A percentile compares a stretch with the other conserved stretches of the same genome.
Evolutionary conservation across 2,797 vertebrate species (phyloP).

Genomic region (Sparidentex hasta): DNA sequence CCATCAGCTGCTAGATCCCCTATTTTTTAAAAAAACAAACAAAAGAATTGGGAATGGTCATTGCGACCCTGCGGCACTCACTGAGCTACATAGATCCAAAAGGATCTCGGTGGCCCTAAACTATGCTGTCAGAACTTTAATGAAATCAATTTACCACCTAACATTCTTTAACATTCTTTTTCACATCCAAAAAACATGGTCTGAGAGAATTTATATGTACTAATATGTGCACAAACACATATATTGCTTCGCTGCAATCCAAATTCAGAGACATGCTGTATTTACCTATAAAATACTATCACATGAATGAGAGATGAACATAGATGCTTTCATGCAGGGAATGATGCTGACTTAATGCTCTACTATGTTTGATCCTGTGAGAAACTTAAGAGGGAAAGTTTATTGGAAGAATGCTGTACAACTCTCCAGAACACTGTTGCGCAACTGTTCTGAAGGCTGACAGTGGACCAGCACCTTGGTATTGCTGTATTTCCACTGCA

Average conservation of each 20-base stretch:
- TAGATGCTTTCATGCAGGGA: no score
- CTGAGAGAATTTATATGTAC: background rate
- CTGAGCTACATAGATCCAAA: background rate
- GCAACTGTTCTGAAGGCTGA: no score
- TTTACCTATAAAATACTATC: no score
- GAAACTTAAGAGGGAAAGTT: background rate
- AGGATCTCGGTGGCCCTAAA: background rate
- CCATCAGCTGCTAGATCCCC: background rate
- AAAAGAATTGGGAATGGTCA: background rate
- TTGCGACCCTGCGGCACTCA: background rate
- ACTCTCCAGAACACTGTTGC: background rate
- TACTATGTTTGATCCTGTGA: background rate
- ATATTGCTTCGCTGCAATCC: background rate
- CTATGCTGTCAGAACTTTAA: background rate
- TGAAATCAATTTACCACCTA: background rate
- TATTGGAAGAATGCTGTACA: background rate
- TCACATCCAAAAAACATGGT: background rate
- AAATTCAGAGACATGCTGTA: background rate
- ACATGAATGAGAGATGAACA: no score
- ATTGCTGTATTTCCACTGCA: no score
- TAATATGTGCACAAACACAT: background rate
- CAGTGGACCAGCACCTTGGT: no score
- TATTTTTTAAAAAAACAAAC: no score
- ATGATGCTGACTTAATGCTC: background rate
- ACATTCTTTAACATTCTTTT: background rate